Percentiles rank a stretch among this genome's conserved stretches.
phyloP scores from a whole-genome alignment of 2,888 invertebrate genomes.

The Cactoblastis cactorum region DNA sequence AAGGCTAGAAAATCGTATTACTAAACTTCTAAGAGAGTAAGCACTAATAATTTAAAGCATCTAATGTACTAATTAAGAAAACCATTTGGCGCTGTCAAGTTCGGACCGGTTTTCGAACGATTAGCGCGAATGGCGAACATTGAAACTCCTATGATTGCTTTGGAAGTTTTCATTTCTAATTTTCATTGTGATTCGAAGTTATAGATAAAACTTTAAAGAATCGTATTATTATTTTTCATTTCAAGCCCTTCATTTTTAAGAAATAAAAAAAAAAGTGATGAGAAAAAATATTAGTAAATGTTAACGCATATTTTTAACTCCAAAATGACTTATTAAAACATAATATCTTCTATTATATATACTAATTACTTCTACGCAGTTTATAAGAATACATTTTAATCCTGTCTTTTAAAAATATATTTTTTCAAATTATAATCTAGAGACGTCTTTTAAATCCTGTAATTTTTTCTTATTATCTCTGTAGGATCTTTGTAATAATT shows the following conservation, averaged over 20 bases:
- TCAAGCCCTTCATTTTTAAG: no score
- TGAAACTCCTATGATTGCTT: conserved; percentile 12
- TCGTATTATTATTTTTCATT: no score
- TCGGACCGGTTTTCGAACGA: neutral
- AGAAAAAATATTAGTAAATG: no score
- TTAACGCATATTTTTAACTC: no score
- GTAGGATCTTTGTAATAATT: conserved; percentile 55
- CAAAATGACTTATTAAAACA: no score
- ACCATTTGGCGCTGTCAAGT: neutral
- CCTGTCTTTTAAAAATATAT: neutral
- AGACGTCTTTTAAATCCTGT: conserved; percentile 38
- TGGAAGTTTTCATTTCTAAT: conserved; percentile 23
- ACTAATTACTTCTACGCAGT: no score
- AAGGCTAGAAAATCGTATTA: neutral
- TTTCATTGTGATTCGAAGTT: neutral
- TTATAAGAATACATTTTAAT: neutral
- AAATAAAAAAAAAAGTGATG: no score
- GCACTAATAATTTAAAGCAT: neutral
- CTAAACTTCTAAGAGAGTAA: neutral
- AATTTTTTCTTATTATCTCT: conserved; percentile 53
- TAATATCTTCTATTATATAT: no score
- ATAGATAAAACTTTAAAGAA: neutral
- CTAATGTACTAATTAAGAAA: conserved; percentile 2
- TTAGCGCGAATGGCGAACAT: conserved; percentile 2
- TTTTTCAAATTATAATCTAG: conserved; percentile 16